Base-by-base conservation (phyloP, 2,888 invertebrate genomes). In the Aleiodes leptofemur region DNA sequence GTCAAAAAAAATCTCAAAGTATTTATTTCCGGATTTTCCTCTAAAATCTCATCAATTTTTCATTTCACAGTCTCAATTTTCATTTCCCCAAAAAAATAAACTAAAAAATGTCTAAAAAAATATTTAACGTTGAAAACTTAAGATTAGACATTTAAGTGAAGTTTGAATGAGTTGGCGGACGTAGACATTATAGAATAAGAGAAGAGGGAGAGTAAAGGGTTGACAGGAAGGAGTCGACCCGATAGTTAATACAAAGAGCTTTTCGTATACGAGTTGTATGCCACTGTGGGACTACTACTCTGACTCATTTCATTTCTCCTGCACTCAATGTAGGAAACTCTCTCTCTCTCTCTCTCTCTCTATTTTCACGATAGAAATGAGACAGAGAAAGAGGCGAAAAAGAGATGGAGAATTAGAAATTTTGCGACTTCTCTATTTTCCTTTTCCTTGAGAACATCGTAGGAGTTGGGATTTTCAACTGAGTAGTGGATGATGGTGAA, bases 181-280 rank as follows among this genome's bases (percentile, higher is more conserved):
- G 53, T 50, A 50, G 50, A 34, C 51, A 68, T 51, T 50, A 51
- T 68, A 51, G 72, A 69, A 78, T 69, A 69, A 73, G 80, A 76
- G 75, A 79, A 78, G 81, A 79, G 83, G 79, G 78, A 82, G 79
- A 82, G 79, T 76, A 77, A 81, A 81, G 80, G 80, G 80, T 82
- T 80, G 80, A 79, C 80, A 81, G 80, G 78, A 81, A 80, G 81
- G 78, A 82, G 76, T 79, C 78, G 77, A 79, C 80, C 80, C 79
- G 85, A 87, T 88, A 87, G 86, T 86, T 87, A 85, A 85, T 85
- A 87, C 85, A 85, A 87, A 86, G 86, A 84, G 86, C 84, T 84
- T 84, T 85, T 84, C 84, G 85, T 82, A 84, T 81, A 83, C 82
- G 83, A 83, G 82, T 82, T 81, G 82, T 82, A 82, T 57, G 82